Base-by-base conservation (phyloP, 2,888 invertebrate species). In the Neoaliturus tenellus region DNA sequence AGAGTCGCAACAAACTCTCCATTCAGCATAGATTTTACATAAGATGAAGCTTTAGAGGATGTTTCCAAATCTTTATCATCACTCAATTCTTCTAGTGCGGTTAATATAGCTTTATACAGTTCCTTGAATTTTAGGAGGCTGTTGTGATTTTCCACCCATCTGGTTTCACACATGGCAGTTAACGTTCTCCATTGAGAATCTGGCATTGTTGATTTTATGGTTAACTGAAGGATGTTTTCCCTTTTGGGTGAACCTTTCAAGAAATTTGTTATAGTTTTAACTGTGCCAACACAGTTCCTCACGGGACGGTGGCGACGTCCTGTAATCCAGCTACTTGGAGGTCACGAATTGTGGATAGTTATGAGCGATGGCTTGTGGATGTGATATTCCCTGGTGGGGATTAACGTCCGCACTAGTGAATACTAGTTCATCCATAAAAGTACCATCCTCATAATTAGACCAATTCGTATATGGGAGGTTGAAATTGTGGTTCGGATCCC, bases 111-210 rank as follows among this genome's bases (percentile, higher is more conserved):
- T 51, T 78, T 78, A 44, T 25, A 51, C 6, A 78, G 48, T 51
- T 78, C 78, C 51, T 28, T n/a, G 44, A 78, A 78, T 31, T 78
- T 78, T 23, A 78, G 78, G 4, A 78, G 51, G 48, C 48, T 78
- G 33, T 78, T 78, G 41, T 78, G 55, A n/a, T 78, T 78, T 44
- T 78, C 78, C n/a, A 78, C 78, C 78, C 78, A 78, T 28, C 78
- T 78, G 2, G 78, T 78, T 78, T 28, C 78, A 51, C 78, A 78
- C 51, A 78, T 78, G 6, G 78, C n/a, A 23, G 51, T 78, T 48
- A 55, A 28, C 4, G 73, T 39, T 73, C 41, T 73, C 73, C 39
- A 73, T 41, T 73, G 73, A 33, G 73, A 12, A n/a, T 73, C 73
- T 20, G 73, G 73, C 33, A 33, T 73, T 39, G 28, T 35, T 41